A percentile compares a stretch with the other conserved stretches of the same genome.
Conservation (phyloP, 1,140 invertebrate species). For the Panulirus ornatus region DNA sequence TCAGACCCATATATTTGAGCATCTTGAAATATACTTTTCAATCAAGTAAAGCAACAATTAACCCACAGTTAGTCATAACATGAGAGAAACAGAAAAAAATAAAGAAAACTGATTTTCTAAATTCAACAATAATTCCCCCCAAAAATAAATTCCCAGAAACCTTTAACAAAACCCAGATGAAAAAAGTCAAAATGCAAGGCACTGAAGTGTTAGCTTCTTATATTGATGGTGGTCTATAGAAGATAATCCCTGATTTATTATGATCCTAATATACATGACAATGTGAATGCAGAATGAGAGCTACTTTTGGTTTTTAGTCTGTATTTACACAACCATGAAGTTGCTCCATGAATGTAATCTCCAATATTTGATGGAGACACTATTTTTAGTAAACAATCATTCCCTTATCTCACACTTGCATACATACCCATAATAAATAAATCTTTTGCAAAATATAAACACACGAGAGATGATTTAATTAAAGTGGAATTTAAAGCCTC, state of each 20-base stretch:
- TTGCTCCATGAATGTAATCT: background rate
- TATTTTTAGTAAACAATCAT: background rate
- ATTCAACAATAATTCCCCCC: background rate
- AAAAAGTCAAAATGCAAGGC: constrained; percentile 38
- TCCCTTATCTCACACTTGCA: constrained; percentile 38
- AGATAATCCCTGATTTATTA: constrained; percentile 42
- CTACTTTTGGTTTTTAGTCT: background rate
- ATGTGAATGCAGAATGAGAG: constrained; percentile 21
- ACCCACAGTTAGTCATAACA: constrained; percentile 32
- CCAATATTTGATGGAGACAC: background rate
- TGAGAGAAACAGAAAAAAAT: background rate
- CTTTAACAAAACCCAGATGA: background rate
- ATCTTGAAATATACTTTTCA: background rate
- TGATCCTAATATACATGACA: constrained; percentile 25
- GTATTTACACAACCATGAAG: constrained; percentile 5
- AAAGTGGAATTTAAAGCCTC: constrained; percentile 95
- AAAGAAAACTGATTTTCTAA: background rate
- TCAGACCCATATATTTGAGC: constrained; percentile 6
- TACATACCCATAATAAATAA: constrained; percentile 54
- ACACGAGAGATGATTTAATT: constrained; percentile 73
- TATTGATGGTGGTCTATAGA: constrained; percentile 22
- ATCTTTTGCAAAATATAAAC: constrained; percentile 32
- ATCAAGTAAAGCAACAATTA: background rate
- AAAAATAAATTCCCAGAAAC: no score
- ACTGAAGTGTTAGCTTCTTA: constrained; percentile 40